These are phyloP conservation scores for Hemistola chrysoprasaria DNA, from an alignment of 2,888 invertebrate species.

Conservation along the genomic window DNA sequence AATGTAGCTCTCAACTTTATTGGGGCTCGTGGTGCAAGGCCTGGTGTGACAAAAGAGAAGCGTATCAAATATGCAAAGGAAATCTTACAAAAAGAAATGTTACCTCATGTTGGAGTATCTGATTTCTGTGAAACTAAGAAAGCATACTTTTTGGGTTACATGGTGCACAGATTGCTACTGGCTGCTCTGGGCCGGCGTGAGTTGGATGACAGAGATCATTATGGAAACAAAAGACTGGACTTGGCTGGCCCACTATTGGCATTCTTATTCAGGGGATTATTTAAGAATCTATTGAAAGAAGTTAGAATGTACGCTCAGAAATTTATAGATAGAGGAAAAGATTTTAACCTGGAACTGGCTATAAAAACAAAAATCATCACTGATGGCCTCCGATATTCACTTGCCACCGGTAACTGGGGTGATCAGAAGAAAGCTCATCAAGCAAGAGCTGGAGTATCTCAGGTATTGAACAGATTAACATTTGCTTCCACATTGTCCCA, in stretches of 20 bases:
- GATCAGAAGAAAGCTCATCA: conserved; percentile 99
- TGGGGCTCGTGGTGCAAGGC: conserved; percentile 97
- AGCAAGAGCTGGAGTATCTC: conserved; percentile 97
- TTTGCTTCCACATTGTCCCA: conserved; percentile 99
- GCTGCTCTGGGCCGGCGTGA: conserved; percentile 98
- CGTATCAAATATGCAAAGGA: conserved; percentile 99
- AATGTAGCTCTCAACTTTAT: conserved; percentile 99
- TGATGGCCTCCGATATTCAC: conserved; percentile 97
- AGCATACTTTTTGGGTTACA: conserved; percentile 98
- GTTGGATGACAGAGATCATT: conserved; percentile 99
- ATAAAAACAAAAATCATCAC: conserved; percentile 99
- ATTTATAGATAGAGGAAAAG: conserved; percentile 99
- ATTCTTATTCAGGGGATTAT: conserved; percentile 97
- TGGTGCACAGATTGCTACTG: conserved; percentile 97
- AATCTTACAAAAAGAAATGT: conserved; percentile 99
- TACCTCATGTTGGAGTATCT: conserved; percentile 99
- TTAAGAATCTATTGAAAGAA: conserved; percentile 98
- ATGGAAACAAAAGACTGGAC: conserved; percentile 99
- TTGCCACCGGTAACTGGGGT: conserved; percentile 99
- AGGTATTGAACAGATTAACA: conserved; percentile 98
- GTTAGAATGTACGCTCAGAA: conserved; percentile 99
- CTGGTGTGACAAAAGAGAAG: conserved; percentile 99
- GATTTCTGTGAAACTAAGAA: conserved; percentile 99
- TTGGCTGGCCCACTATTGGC: conserved; percentile 98
- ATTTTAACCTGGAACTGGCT: conserved; percentile 97